Percentiles rank a stretch among this genome's conserved stretches.
Conservation (phyloP, 2,888 invertebrate species). For the Epinotia ramella region DNA sequence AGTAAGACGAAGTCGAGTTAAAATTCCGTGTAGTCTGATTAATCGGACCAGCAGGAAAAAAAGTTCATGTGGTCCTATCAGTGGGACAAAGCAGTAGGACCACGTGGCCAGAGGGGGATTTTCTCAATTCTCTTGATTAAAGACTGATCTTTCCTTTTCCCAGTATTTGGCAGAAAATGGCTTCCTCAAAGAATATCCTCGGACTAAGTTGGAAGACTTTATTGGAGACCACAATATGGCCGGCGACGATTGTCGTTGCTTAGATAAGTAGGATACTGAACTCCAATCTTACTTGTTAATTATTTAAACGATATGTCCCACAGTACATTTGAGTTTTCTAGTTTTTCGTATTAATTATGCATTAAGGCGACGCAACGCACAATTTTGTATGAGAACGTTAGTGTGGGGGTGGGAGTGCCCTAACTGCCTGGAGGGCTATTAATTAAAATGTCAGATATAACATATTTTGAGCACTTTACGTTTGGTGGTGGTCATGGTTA, state of each 20-base stretch:
- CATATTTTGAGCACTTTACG: too few relatives aligned
- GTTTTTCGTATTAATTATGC: too few relatives aligned
- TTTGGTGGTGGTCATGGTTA: too few relatives aligned
- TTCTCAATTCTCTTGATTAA: neutral
- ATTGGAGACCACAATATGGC: conserved; percentile 70
- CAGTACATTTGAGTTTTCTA: neutral
- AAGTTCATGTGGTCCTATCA: too few relatives aligned
- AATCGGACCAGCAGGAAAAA: neutral
- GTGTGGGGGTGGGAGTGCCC: too few relatives aligned
- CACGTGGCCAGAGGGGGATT: neutral
- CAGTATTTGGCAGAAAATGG: conserved; percentile 62
- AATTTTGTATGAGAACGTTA: too few relatives aligned
- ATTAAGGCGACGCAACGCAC: too few relatives aligned
- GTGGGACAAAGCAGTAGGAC: too few relatives aligned
- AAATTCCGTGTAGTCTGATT: too few relatives aligned
- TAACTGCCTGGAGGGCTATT: too few relatives aligned
- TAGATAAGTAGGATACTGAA: conserved; percentile 57
- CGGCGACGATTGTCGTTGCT: conserved; percentile 67
- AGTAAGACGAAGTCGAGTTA: too few relatives aligned
- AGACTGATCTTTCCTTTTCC: conserved; percentile 26
- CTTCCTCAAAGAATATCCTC: conserved; percentile 63
- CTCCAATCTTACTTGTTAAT: neutral
- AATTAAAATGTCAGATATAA: too few relatives aligned
- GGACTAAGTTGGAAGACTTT: conserved; percentile 62
- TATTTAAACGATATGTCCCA: neutral